phyloP scores from a whole-genome alignment of 2,888 invertebrate genomes.

The Drosophila diplacantha region DNA sequence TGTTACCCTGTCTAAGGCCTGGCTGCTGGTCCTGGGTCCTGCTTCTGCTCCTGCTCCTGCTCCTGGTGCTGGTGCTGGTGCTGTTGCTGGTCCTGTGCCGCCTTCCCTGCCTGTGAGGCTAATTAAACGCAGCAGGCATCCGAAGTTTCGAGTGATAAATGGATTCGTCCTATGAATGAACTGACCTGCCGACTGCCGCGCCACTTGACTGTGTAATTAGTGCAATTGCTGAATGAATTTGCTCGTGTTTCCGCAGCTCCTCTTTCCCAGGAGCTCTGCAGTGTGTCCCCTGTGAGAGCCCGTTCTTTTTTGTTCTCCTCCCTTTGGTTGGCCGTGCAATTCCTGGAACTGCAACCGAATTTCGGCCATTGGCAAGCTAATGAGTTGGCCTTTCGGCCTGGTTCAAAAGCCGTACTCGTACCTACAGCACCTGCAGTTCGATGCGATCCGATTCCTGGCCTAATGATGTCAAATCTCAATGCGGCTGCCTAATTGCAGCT shows the following conservation, averaged over 20 bases:
- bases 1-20: slow-evolving; percentile 20
- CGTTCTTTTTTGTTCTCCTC: not conserved
- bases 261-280: slow-evolving; percentile 1
- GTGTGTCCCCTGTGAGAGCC: not conserved
- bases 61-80: slow-evolving; percentile 9
- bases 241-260: slow-evolving; percentile 17
- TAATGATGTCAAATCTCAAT: slow-evolving; percentile 34
- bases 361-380: slow-evolving; percentile 33
- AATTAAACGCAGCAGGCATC: slow-evolving; percentile 55
- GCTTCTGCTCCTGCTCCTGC: not conserved
- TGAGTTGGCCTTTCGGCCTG: slow-evolving; percentile 40
- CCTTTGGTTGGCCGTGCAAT: slow-evolving; percentile 34
- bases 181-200: slow-evolving; percentile 23
- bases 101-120: slow-evolving; percentile 29
- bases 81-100: slow-evolving; percentile 6
- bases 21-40: not conserved
- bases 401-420: slow-evolving; percentile 17
- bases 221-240: slow-evolving; percentile 60
- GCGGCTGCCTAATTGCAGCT: slow-evolving; percentile 26
- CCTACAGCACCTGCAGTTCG: slow-evolving; percentile 32
- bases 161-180: slow-evolving; percentile 37
- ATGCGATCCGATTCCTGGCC: slow-evolving; percentile 14
- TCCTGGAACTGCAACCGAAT: slow-evolving; percentile 48
- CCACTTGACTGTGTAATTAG: slow-evolving; percentile 59
- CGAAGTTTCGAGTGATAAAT: slow-evolving; percentile 33